These are phyloP conservation scores for Telenomus remus DNA, from an alignment of 1,140 invertebrate genomes.

Conservation along the genomic window DNA sequence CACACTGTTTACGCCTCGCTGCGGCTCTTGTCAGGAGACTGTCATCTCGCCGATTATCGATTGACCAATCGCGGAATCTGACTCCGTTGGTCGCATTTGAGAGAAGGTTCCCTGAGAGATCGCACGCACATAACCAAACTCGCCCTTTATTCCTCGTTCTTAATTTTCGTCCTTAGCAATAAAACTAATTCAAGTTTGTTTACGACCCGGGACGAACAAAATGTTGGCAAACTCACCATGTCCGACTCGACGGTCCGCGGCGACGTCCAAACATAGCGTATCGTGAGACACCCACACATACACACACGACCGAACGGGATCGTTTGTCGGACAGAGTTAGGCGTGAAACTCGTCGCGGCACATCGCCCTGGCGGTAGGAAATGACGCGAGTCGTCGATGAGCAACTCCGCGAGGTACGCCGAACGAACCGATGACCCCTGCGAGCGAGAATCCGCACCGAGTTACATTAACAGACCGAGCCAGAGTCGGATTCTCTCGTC, in stretches of 20 bases:
- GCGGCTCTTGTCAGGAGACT: background rate
- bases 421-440: too few relatives aligned
- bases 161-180: too few relatives aligned
- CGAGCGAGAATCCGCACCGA: too few relatives aligned
- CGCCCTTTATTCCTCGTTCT: too few relatives aligned
- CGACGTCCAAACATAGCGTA: constrained; percentile 22
- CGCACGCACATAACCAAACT: too few relatives aligned
- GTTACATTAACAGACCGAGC: too few relatives aligned
- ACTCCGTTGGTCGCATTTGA: background rate
- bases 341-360: constrained; percentile 7
- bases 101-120: too few relatives aligned
- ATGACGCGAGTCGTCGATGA: background rate
- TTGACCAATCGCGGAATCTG: constrained; percentile 17
- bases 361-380: constrained; percentile 4
- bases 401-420: too few relatives aligned
- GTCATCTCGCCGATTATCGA: constrained; percentile 19
- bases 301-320: constrained; percentile 15
- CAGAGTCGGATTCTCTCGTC: too few relatives aligned
- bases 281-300: constrained; percentile 14
- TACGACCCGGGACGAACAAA: background rate
- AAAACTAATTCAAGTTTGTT: too few relatives aligned
- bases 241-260: constrained; percentile 1
- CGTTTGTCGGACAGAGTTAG: constrained; percentile 12
- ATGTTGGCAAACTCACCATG: constrained; percentile 14
- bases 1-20: background rate